Evolutionary conservation across 2,797 vertebrate genomes (phyloP).

Genomic region (Myotis daubentonii): DNA sequence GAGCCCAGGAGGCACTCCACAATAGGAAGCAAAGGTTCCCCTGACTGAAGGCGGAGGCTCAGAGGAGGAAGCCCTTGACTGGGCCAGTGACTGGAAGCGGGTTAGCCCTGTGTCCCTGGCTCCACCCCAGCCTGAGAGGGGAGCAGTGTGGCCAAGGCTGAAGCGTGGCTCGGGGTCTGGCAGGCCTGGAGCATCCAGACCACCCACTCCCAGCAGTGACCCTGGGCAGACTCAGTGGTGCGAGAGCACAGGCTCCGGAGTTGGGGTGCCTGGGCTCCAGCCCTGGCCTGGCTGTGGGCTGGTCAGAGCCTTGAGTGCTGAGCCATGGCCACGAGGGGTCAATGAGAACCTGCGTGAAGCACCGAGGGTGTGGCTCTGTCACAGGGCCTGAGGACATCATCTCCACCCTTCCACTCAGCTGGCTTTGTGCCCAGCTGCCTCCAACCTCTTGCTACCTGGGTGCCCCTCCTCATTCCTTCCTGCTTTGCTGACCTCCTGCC

Average conservation of each 20-base stretch:
- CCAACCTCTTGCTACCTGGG: not conserved
- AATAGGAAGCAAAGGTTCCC: not conserved
- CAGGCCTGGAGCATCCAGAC: too few relatives aligned
- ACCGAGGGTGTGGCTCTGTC: accelerated
- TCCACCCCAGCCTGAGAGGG: not conserved
- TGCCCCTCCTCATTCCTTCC: not conserved
- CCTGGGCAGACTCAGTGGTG: accelerated
- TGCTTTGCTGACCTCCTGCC: not conserved
- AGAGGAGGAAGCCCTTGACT: not conserved
- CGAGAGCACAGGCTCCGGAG: not conserved
- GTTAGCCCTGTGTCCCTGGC: not conserved
- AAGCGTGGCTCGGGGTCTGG: not conserved
- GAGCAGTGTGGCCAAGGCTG: accelerated
- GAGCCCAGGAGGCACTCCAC: not conserved
- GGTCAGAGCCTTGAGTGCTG: accelerated
- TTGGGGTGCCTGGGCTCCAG: accelerated
- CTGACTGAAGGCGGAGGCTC: too few relatives aligned
- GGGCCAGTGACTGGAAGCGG: accelerated
- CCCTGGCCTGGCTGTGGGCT: accelerated
- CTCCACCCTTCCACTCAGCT: accelerated
- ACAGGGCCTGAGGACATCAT: accelerated
- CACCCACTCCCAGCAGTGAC: accelerated
- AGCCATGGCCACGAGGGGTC: accelerated
- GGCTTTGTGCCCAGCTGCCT: not conserved
- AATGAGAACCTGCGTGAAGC: accelerated